Base-by-base conservation (phyloP, 2,888 invertebrate genomes). In the Apoda limacodes region DNA sequence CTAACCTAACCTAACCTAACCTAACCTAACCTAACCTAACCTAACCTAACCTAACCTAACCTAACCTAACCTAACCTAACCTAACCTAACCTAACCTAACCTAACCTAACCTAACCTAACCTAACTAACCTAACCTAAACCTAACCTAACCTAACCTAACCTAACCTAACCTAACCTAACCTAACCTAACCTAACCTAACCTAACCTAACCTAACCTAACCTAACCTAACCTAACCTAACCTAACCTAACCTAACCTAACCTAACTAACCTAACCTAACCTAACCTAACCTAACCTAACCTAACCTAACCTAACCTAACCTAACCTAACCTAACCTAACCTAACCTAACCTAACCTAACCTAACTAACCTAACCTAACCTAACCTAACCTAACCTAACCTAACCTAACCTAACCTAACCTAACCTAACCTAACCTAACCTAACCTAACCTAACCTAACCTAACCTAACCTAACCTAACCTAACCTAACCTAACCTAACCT, bases 101-200 rank as follows among this genome's bases (percentile, higher is more conserved):
- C 29, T 23, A 29, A 29, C 29, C 22, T 29, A 29, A 29, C 29
- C 29, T 29, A 29, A 29, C 29, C 29, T 23, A 23, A 29, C 29
- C 29, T 29, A 29, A 29, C 29, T 23, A 29, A 29, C 29, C 29
- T 29, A 29, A 23, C 29, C 29, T 29, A 17, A 29, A 29, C 29
- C 29, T 29, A 29, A 29, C 29, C 29, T 29, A 29, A 29, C 29
- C 25, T 28, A 28, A 28, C 28, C 22, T 28, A 29, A 29, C 29
- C 29, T 29, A 29, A 29, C 29, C 29, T 29, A 29, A 29, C 29
- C 29, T 30, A 34, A 34, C 34, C 29, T 25, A 34, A 34, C 36
- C 36, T 32, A 36, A 36, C 36, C 36, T 32, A 36, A 36, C 36
- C 36, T 32, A 35, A 35, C 34, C 31, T 31, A 31, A 34, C 35